Base-by-base conservation (phyloP, 2,888 invertebrate species). In the Tenthredo scrophulariae region DNA sequence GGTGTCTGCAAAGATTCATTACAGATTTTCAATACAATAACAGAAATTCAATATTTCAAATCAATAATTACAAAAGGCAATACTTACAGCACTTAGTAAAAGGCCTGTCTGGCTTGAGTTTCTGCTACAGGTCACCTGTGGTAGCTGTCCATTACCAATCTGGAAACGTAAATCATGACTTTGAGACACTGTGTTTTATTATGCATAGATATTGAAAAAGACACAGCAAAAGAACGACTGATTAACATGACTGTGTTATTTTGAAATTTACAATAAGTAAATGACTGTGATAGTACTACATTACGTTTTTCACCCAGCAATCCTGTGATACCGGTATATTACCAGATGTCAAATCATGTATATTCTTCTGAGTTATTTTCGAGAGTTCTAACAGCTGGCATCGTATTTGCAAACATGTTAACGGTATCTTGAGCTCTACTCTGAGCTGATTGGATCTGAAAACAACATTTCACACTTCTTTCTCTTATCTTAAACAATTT, bases 271-370 rank as follows among this genome's bases (percentile, higher is more conserved):
- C 10, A 65, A 65, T 9, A 22, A 65, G 65, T 65, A 29, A 67
- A 33, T 67, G 18, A 13, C 6, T 33, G 1, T 67, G 6, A 29
- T 67, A 6, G 18, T 67, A 67, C 15, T 65, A 67, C 15, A 33
- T 67, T 67, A 67, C 67, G 67, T 67, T 67, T 67, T 67, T 67
- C 67, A 67, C 67, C 67, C 29, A 67, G 33, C 67, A 67, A 67
- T 67, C 33, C 67, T 33, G 67, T 7, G 67, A 67, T 33, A 33
- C 67, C 33, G 18, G 67, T 33, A 7, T 15, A 67, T 67, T 15
- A 5, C 29, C 67, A 33, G 33, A 33, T 67, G 18, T 67, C 6
- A 67, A 29, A 67, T 67, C 33, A 33, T 26, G 33, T 67, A 67
- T 33, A 15, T 13, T 29, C 18, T 1, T 13, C 33, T 13, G 13